These are phyloP conservation scores for Galago senegalensis DNA, from an alignment of 2,797 vertebrate species.

Conservation along the genomic window DNA sequence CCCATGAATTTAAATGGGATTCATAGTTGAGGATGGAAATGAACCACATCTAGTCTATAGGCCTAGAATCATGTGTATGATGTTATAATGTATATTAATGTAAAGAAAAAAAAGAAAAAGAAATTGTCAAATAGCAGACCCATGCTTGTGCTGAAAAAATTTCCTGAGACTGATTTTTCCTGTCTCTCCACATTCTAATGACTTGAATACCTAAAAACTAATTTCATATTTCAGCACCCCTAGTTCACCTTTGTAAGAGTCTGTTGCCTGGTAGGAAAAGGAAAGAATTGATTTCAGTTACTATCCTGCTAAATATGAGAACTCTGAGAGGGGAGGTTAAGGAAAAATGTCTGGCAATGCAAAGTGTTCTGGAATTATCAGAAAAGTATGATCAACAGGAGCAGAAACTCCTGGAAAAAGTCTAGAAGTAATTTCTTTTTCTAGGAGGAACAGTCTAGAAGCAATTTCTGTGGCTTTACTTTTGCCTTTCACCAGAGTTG, in stretches of 20 bases:
- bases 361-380: constrained; percentile 30
- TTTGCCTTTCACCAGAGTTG: not conserved
- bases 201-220: not conserved
- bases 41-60: not conserved
- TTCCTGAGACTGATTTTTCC: not conserved
- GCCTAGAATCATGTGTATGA: not conserved
- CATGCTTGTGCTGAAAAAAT: not conserved
- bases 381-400: not conserved
- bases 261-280: not conserved
- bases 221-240: not conserved
- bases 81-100: not conserved
- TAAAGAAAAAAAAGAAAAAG: not conserved
- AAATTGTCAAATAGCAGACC: not conserved
- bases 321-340: not conserved
- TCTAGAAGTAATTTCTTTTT: too few relatives aligned
- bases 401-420: not conserved
- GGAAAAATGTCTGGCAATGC: not conserved
- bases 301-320: not conserved
- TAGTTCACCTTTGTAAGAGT: not conserved
- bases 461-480: not conserved
- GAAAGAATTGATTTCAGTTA: not conserved
- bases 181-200: not conserved
- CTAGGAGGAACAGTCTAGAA: constrained; percentile 2
- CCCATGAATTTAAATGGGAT: not conserved
- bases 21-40: not conserved